Conservation (phyloP, 2,888 invertebrate genomes). For the Xanthorhoe designata region DNA sequence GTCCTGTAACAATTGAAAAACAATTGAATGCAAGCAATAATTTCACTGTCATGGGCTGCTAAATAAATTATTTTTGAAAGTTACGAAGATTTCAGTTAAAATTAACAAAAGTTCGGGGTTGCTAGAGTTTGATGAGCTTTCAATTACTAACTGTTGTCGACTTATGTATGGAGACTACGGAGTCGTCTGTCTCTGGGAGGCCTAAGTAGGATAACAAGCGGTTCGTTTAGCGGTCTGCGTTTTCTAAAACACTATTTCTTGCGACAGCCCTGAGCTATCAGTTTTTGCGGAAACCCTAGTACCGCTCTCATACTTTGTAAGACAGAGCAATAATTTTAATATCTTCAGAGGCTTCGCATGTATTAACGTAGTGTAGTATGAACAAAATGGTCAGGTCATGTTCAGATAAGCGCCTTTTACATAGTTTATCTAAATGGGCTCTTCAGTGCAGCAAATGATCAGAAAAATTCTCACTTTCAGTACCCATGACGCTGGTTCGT, state of each 20-base stretch:
- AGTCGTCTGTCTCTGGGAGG: constrained; percentile 3
- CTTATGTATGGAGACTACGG: background rate
- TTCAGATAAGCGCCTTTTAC: no score
- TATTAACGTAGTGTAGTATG: background rate
- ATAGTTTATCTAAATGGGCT: no score
- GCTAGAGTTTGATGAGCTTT: no score
- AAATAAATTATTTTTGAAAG: no score
- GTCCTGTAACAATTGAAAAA: no score
- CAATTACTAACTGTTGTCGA: no score
- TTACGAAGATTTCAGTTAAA: no score
- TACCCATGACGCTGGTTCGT: background rate
- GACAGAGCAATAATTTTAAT: constrained; percentile 7
- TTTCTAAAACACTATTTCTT: constrained; percentile 32
- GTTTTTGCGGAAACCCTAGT: constrained; percentile 41
- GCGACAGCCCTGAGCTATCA: constrained; percentile 15
- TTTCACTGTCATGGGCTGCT: no score
- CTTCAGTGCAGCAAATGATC: no score
- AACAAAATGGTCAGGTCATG: background rate
- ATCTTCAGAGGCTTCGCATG: background rate
- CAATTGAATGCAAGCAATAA: no score
- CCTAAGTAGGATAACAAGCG: constrained; percentile 25
- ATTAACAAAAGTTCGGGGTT: no score
- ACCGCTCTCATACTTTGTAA: constrained; percentile 45
- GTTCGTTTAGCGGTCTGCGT: constrained; percentile 41
- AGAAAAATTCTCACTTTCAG: no score